Conservation (phyloP, 2,113 vertebrate genomes). For the Gorsachius goisagi region DNA sequence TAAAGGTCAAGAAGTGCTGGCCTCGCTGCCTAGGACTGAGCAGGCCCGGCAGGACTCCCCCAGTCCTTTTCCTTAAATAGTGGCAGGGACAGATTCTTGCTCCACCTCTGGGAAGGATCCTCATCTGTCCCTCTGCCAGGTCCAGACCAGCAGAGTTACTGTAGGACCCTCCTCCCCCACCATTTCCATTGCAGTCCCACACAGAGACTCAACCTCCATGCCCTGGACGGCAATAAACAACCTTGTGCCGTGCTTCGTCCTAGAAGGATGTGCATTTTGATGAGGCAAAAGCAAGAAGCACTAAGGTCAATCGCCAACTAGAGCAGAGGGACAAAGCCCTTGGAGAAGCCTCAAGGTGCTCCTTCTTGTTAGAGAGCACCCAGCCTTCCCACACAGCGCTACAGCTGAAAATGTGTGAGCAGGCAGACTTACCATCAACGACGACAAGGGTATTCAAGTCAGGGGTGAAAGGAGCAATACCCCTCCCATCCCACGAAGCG, state of each 20-base stretch:
- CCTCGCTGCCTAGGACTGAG: not conserved
- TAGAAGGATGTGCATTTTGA: rapidly evolving
- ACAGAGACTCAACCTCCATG: not conserved
- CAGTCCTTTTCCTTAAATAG: not conserved
- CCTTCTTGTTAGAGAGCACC: not conserved
- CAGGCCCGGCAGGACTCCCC: not conserved
- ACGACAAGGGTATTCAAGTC: constrained; percentile 71
- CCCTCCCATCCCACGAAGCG: constrained; percentile 45
- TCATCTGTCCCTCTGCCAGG: not conserved
- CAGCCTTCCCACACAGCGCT: not conserved
- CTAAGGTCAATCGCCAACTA: not conserved
- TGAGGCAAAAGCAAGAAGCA: not conserved
- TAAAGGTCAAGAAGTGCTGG: not conserved
- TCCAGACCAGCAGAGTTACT: not conserved
- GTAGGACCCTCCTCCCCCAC: not conserved
- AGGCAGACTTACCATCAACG: constrained; percentile 48
- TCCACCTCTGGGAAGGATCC: not conserved
- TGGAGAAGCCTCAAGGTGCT: not conserved
- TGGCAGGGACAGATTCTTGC: not conserved
- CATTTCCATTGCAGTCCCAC: rapidly evolving
- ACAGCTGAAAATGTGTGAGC: rapidly evolving
- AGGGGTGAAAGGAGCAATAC: constrained; percentile 72
- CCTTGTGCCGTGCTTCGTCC: not conserved
- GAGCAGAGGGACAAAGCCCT: not conserved
- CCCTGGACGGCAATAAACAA: not conserved